Base-by-base conservation (phyloP, 2,113 vertebrate species). In the Toxotes chatareus region DNA sequence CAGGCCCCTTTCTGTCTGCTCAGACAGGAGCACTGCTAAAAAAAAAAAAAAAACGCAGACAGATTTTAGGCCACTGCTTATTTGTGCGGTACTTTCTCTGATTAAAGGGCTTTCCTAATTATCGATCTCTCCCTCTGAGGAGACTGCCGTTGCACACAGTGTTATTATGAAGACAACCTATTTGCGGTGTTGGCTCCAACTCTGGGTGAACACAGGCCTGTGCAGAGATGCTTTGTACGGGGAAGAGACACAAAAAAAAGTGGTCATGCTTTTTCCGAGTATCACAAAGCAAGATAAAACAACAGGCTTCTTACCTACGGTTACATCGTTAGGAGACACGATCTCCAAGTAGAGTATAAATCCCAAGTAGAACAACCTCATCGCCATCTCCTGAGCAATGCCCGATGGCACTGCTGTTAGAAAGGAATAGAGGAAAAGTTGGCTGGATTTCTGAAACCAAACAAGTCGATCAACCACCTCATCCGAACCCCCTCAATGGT, bases 351-450 rank as follows among this genome's bases (percentile, higher is more conserved):
- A 89, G 86, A 94, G 91, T 68, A 94, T 76, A 89, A 93, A 92
- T 93, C 93, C 94, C 85, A 95, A 59, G 92, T 63, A 91, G 90
- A 95, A 34, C 92, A 89, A 90, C 86, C 92, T 91, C 83, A 92
- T 88, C 86, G 93, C 92, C 93, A 94, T 88, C 93, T 95, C 94
- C 93, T 63, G 91, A 92, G 89, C 92, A 90, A 88, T 90, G 92
- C 87, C 91, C 88, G 82, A 79, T 78, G 92, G 86, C 93, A 94
- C 89, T 69, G 89, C 88, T 85, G 83, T 85, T 89, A 68, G 84
- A 86, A 92, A 80, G 64, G 81, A 91, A 89, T 62, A 75, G 71
- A 82, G 86, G 79, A 79, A 89, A 91, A 93, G 93, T 93, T 93
- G 91, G 70, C 84, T 44, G 79, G 82, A 85, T 91, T 85, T 87